Percentiles rank a stretch among this genome's conserved stretches.
phyloP scores from a whole-genome alignment of 2,888 invertebrate species.

The Hemistola chrysoprasaria region DNA sequence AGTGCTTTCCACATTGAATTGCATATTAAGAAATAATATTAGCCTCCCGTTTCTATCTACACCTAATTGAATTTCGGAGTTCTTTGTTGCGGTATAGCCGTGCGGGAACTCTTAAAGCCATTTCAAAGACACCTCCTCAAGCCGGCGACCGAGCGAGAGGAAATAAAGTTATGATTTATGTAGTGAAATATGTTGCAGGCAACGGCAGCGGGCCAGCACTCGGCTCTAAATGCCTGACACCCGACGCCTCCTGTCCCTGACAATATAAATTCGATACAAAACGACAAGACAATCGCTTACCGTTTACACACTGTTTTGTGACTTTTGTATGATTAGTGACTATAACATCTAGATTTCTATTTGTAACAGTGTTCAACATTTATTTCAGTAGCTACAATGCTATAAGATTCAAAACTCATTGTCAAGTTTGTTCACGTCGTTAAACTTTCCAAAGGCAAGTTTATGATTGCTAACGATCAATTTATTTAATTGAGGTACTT shows the following conservation, averaged over 20 bases:
- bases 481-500: slow-evolving; percentile 56
- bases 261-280: slow-evolving; percentile 58
- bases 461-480: slow-evolving; percentile 58
- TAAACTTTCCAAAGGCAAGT: slow-evolving; percentile 49
- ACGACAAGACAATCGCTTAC: slow-evolving; percentile 55
- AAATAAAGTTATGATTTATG: slow-evolving; percentile 81
- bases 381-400: neutral
- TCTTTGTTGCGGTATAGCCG: slow-evolving; percentile 69
- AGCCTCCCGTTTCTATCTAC: slow-evolving; percentile 51
- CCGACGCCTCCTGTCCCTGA: slow-evolving; percentile 56
- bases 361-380: too few species aligned
- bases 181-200: slow-evolving; percentile 75
- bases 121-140: slow-evolving; percentile 73
- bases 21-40: slow-evolving; percentile 58
- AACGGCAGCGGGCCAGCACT: slow-evolving; percentile 46
- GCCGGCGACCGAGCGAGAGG: slow-evolving; percentile 69
- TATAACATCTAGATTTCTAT: too few species aligned
- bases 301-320: slow-evolving; percentile 42
- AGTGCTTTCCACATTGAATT: slow-evolving; percentile 39
- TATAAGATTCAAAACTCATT: slow-evolving; percentile 33
- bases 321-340: slow-evolving; percentile 3
- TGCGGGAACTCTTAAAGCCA: slow-evolving; percentile 68
- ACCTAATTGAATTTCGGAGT: slow-evolving; percentile 72
- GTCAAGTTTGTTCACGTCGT: slow-evolving; percentile 55
- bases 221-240: slow-evolving; percentile 39